These are phyloP conservation scores for Zootermopsis nevadensis DNA, from an alignment of 2,888 invertebrate species.

Conservation along the genomic window DNA sequence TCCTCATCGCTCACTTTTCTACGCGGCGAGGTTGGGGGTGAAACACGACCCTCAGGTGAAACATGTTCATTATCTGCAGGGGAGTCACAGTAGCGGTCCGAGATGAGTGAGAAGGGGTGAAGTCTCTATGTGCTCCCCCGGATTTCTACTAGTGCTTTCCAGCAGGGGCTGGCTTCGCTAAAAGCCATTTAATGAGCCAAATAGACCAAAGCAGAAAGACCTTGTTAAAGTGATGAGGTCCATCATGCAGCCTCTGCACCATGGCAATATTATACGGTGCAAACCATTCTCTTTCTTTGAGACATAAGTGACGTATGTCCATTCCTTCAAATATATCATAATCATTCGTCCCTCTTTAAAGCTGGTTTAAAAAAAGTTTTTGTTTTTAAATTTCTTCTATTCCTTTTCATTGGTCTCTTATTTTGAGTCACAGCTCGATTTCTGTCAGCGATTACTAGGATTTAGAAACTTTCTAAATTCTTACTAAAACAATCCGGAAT, in stretches of 20 bases:
- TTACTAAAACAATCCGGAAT: too few relatives aligned
- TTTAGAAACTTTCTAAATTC: too few relatives aligned
- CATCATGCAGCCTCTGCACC: conserved; percentile 24
- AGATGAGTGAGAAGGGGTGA: neutral
- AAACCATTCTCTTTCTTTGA: neutral
- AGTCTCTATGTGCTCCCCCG: conserved; percentile 15
- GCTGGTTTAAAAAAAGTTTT: too few relatives aligned
- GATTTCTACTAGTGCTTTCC: conserved; percentile 12
- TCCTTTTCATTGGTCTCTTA: too few relatives aligned
- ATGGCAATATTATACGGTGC: conserved; percentile 3
- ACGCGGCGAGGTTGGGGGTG: neutral
- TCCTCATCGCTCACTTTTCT: conserved; percentile 31
- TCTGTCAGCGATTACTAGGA: too few relatives aligned
- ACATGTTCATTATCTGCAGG: conserved; percentile 41
- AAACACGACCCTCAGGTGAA: conserved; percentile 41
- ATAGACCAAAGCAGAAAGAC: conserved; percentile 49
- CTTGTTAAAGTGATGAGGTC: conserved; percentile 52
- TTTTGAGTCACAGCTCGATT: too few relatives aligned
- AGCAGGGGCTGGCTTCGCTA: conserved; percentile 42
- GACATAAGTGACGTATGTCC: conserved; percentile 26
- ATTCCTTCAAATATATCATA: too few relatives aligned
- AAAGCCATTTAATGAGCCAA: conserved; percentile 53
- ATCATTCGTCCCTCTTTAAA: too few relatives aligned
- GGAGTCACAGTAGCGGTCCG: conserved; percentile 24
- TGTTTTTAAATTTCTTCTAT: too few relatives aligned